These are phyloP conservation scores for Noctua pronuba DNA, from an alignment of 2,888 invertebrate genomes.

Conservation along the genomic window DNA sequence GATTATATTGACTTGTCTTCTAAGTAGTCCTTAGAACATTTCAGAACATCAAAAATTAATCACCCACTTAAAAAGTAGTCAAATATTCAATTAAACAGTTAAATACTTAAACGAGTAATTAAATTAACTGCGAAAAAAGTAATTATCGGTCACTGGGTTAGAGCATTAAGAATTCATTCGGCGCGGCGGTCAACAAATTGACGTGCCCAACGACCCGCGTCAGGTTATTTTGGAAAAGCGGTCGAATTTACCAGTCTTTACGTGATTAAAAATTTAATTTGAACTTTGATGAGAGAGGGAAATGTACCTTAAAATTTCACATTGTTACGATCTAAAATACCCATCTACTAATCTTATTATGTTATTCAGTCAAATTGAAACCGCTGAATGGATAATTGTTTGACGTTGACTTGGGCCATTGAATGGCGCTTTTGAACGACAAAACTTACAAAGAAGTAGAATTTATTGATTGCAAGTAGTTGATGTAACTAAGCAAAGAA, in stretches of 20 bases:
- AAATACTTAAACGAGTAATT: constrained; percentile 46
- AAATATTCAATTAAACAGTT: constrained; percentile 38
- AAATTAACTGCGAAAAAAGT: constrained; percentile 55
- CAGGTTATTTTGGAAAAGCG: constrained; percentile 36
- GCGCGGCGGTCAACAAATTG: constrained; percentile 41
- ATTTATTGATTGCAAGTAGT: not conserved
- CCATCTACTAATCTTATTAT: not conserved
- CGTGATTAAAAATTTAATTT: constrained; percentile 31
- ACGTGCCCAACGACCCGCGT: constrained; percentile 26
- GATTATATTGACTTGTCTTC: too few relatives aligned
- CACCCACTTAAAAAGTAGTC: not conserved
- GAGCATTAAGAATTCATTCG: constrained; percentile 50
- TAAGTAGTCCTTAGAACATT: too few relatives aligned
- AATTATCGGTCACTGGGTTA: constrained; percentile 40
- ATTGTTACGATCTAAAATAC: not conserved
- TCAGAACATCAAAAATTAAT: constrained; percentile 2
- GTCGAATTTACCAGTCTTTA: constrained; percentile 5
- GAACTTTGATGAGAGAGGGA: not conserved
- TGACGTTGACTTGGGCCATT: not conserved
- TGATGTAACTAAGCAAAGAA: not conserved
- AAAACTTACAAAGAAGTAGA: not conserved
- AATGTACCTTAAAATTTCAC: not conserved
- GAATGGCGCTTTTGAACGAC: not conserved
- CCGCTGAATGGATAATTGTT: not conserved
- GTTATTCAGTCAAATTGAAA: not conserved